phyloP scores from a whole-genome alignment of 2,888 invertebrate species.

The Rotaria magnacalcarata region DNA sequence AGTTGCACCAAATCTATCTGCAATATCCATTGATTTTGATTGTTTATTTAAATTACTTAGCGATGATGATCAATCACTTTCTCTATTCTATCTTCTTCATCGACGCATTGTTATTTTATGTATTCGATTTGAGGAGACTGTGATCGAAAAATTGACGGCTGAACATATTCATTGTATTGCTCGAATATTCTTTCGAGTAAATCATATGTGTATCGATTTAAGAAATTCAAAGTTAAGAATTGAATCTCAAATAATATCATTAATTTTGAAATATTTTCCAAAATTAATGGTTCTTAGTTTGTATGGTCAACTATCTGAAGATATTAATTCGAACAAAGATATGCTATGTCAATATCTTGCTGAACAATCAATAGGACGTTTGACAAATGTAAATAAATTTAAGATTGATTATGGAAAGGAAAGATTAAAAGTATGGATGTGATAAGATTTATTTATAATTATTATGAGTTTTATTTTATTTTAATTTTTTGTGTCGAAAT shows the following conservation, averaged over 20 bases:
- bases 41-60: background rate
- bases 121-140: background rate
- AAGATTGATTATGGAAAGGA: background rate
- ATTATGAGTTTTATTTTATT: background rate
- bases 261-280: background rate
- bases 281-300: background rate
- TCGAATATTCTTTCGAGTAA: background rate
- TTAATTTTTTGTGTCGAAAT: too few relatives aligned
- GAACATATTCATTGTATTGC: constrained; percentile 7
- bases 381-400: background rate
- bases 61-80: background rate
- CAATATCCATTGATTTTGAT: background rate
- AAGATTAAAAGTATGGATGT: background rate
- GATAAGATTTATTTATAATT: background rate
- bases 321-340: background rate
- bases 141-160: background rate
- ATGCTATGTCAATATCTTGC: background rate
- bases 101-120: background rate
- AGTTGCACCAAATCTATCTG: background rate
- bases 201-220: background rate
- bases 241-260: background rate
- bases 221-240: background rate
- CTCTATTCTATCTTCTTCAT: background rate
- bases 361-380: background rate
- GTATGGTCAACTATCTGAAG: background rate